A percentile compares a stretch with the other conserved stretches of the same genome.
Evolutionary conservation across 2,797 vertebrate species (phyloP).

Genomic region (Acipenser ruthenus): DNA sequence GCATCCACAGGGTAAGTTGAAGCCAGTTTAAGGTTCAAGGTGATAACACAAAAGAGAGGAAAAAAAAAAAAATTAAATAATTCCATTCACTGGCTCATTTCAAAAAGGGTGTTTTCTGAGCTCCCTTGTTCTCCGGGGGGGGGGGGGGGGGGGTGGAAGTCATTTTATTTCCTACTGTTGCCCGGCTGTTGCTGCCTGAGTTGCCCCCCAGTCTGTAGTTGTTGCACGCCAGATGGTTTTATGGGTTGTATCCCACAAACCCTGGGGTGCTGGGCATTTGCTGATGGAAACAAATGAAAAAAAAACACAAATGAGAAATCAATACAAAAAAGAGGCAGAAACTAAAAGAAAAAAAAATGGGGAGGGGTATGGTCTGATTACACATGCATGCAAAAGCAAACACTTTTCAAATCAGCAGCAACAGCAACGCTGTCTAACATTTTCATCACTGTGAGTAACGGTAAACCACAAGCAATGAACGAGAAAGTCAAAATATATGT

Average conservation of each 20-base stretch:
- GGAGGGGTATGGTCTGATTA: constrained; percentile 64
- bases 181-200: constrained; percentile 99
- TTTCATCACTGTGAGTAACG: no score
- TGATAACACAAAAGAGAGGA: no score
- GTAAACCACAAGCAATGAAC: no score
- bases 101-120: no score
- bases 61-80: no score
- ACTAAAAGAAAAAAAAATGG: no score
- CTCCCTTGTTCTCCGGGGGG: constrained; percentile 12
- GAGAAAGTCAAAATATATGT: no score
- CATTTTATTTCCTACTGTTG: constrained; percentile 85
- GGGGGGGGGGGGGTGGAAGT: constrained; percentile 63
- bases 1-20: no score
- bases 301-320: constrained; percentile 99
- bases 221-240: constrained; percentile 99
- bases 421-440: no score
- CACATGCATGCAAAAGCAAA: constrained; percentile 63
- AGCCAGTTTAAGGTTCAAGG: no score
- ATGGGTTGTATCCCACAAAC: constrained; percentile 99
- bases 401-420: no score
- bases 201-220: constrained; percentile 99
- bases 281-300: constrained; percentile 99
- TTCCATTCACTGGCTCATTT: no score
- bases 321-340: constrained; percentile 19
- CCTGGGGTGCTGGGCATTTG: constrained; percentile 98